These are phyloP conservation scores for Gorsachius magnificus DNA, from an alignment of 2,797 vertebrate genomes.

Conservation along the genomic window DNA sequence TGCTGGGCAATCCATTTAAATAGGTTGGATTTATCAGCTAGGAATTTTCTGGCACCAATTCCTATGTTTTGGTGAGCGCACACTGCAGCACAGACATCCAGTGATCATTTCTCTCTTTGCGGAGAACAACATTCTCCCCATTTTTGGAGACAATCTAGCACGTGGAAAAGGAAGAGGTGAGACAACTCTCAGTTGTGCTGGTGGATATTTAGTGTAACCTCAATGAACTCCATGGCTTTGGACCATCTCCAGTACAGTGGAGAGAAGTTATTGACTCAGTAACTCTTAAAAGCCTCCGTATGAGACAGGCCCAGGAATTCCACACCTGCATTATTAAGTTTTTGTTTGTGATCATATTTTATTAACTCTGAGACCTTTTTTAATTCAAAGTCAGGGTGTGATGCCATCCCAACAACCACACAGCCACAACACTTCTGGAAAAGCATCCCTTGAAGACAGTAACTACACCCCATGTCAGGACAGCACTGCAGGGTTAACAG, in stretches of 20 bases:
- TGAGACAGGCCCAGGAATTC: not conserved
- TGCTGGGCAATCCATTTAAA: constrained; percentile 35
- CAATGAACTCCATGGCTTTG: not conserved
- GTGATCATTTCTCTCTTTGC: not conserved
- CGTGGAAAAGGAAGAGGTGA: not conserved
- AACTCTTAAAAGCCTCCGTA: not conserved
- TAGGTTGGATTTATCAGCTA: constrained; percentile 3
- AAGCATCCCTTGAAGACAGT: not conserved
- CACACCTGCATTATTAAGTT: not conserved
- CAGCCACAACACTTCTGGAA: not conserved
- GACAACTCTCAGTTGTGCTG: not conserved
- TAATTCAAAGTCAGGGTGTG: not conserved
- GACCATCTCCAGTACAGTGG: not conserved
- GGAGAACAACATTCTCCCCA: not conserved
- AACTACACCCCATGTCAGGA: not conserved
- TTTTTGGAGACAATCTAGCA: not conserved
- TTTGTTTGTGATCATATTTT: not conserved
- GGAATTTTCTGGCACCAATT: constrained; percentile 34
- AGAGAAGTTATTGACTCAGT: not conserved
- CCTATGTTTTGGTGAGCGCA: not conserved
- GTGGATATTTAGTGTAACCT: not conserved
- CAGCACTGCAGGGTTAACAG: not conserved
- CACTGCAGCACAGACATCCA: not conserved
- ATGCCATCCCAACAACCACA: not conserved
- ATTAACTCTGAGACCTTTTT: not conserved